Evolutionary conservation across 2,113 vertebrate genomes (phyloP).

Genomic region (Myiozetetes cayanensis): DNA sequence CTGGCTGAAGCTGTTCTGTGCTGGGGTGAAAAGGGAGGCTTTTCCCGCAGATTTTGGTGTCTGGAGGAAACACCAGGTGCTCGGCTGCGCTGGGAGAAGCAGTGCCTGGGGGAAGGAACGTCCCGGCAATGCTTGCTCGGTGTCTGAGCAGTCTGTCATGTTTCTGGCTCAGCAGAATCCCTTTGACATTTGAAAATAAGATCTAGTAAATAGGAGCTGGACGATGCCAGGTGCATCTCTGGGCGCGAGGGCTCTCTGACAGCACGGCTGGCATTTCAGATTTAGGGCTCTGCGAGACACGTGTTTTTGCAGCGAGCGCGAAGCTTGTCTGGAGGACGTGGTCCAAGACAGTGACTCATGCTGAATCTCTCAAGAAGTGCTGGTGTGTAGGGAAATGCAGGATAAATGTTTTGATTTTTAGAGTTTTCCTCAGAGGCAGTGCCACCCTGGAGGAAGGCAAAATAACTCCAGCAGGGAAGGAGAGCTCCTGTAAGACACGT

Average conservation of each 20-base stretch:
- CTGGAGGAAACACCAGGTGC: neutral
- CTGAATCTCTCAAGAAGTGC: constrained; percentile 3
- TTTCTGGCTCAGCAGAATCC: neutral
- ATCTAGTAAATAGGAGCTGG: constrained; percentile 3
- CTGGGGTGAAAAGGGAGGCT: neutral
- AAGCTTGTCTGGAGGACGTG: neutral
- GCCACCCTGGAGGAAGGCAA: neutral
- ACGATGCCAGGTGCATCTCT: neutral
- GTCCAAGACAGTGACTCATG: constrained; percentile 40
- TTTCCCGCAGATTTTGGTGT: neutral
- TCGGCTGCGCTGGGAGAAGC: accelerated
- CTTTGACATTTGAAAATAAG: constrained; percentile 33
- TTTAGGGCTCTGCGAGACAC: neutral
- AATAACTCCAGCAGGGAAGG: neutral
- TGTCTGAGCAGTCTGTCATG: neutral
- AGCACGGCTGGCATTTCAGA: neutral
- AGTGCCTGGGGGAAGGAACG: neutral
- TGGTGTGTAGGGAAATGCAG: neutral
- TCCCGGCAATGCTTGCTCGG: neutral
- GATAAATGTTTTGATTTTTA: constrained; percentile 54
- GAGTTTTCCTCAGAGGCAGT: neutral
- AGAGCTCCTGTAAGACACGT: neutral
- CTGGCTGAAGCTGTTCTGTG: neutral
- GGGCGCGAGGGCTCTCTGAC: neutral
- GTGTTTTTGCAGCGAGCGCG: neutral